phyloP scores from a whole-genome alignment of 1,140 invertebrate genomes.

The Zeugodacus cucurbitae region DNA sequence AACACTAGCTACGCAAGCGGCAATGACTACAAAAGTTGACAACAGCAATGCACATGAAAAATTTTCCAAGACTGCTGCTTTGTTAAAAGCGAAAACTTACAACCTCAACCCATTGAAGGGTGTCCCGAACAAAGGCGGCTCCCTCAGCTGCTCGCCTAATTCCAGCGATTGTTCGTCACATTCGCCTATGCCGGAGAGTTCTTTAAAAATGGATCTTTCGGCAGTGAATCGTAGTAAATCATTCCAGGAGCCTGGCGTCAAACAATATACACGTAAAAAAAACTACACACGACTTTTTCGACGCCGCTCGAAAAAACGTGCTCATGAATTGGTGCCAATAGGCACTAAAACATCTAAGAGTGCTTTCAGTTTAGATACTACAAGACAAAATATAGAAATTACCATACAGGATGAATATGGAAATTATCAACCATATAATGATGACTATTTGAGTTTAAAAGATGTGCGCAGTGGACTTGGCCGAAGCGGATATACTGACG shows the following conservation, averaged over 20 bases:
- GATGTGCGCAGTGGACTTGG: slow-evolving; percentile 42
- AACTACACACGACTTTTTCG: slow-evolving; percentile 59
- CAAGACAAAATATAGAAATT: slow-evolving; percentile 64
- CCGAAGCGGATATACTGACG: slow-evolving; percentile 49
- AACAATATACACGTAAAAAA: slow-evolving; percentile 50
- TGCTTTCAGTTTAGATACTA: slow-evolving; percentile 58
- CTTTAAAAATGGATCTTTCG: slow-evolving; percentile 46
- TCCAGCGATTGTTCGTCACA: slow-evolving; percentile 61
- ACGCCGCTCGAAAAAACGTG: slow-evolving; percentile 57
- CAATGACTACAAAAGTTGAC: slow-evolving; percentile 41
- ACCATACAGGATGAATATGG: slow-evolving; percentile 64
- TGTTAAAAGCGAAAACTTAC: slow-evolving; percentile 50
- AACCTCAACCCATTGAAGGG: slow-evolving; percentile 57
- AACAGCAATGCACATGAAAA: slow-evolving; percentile 41
- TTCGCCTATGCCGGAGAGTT: slow-evolving; percentile 49
- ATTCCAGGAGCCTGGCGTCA: slow-evolving; percentile 60
- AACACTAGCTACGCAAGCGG: slow-evolving; percentile 47
- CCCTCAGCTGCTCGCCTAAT: slow-evolving; percentile 59
- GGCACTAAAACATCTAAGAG: slow-evolving; percentile 44
- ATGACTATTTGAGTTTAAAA: slow-evolving; percentile 55
- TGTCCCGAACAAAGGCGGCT: slow-evolving; percentile 50
- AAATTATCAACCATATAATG: slow-evolving; percentile 60
- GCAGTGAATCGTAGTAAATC: slow-evolving; percentile 63
- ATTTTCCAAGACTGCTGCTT: slow-evolving; percentile 57
- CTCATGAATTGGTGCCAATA: slow-evolving; percentile 35